Evolutionary conservation across 2,888 invertebrate species (phyloP), one percentile per base, ranked within the genome.

Genomic region (Lagria hirta): DNA sequence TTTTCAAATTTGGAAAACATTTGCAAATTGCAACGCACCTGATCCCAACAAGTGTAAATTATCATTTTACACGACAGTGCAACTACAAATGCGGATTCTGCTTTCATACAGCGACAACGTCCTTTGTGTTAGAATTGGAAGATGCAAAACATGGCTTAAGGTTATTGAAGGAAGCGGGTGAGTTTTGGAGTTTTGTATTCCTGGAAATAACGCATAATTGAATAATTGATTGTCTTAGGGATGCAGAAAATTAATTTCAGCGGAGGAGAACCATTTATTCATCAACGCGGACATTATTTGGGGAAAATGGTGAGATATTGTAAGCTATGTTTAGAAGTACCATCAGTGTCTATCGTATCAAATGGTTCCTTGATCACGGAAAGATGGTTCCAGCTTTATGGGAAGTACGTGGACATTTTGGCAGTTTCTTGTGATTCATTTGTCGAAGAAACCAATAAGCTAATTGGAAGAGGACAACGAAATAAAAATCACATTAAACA

Each of bases 71-170:
- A 1, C 52, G 76, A 28, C 60, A 66, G 43, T 77, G 76, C 54
- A 77, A 77, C 53, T 77, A 76, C 49, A 57, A 64, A 21, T 77
- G 76, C 53, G 76, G 75, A 2, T 77, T 77, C 58, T 77, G 76
- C 52, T 77, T 77, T 49, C 76, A 77, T 52, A 77, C 76, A 0
- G 73, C 75, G 1, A 75, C 73, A 58, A 75, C 74, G 2, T 75
- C 75, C 0, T 72, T 64, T 49, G 62, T 74, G 46, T 51, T 75
- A 24, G 64, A 71, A 2, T 51, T 76, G 24, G 68, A 72, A 13
- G 69, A 73, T 32, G 75, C 75, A 1, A 75, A 73, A 58, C 45
- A 47, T 3, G 75, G 75, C 12, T 52, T 75, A 10, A 48, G 44
- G 33, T 55, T 72, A 64, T 55, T 75, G 18, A 65, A 66, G 48